Evolutionary conservation across 2,888 invertebrate species (phyloP), one percentile per base, ranked within the genome.

Genomic region (Acanthopleura granulata): DNA sequence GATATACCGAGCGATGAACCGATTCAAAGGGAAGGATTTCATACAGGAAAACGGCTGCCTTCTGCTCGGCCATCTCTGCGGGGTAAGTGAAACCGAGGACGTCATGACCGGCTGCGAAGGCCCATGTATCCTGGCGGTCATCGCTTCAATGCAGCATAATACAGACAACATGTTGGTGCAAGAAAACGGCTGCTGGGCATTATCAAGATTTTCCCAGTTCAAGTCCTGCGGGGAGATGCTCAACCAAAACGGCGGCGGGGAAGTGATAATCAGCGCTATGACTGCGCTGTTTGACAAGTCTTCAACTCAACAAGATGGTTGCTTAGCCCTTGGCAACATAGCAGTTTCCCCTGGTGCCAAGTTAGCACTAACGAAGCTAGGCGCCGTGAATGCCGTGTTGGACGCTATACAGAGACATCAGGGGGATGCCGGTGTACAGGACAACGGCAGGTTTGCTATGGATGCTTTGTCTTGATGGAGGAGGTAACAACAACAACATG

Each of bases 151-250:
- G 66, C 29, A 22, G 29, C 22, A 27, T 27, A 66, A 66, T 14
- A 25, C 22, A 22, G 29, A 27, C 25, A 66, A 66, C 66, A 25
- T 16, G 15, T 22, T 22, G 16, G 25, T 66, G 18, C 66, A 66
- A 27, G 66, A 22, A 66, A 66, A 66, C 29, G 66, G 66, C 25
- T 66, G 66, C 14, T 66, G 66, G 66, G 66, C 66, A 27, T 27
- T 66, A 6, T 22, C 66, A 25, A 22, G 66, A 27, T 66, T 66
- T 66, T 66, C 66, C 6, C 15, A 16, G 15, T 66, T 66, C 25
- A 6, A 66, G 29, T 27, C 18, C 6, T 66, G 18, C 25, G 29
- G 25, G 27, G 3, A 25, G 4, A 27, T 66, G 4, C 3, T 66
- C 4, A 27, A 16, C 29, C 12, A 27, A 3, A 22, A 22, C 6